A percentile compares a stretch with the other conserved stretches of the same genome.
phyloP scores from a whole-genome alignment of 2,888 invertebrate genomes.

The Andricus quercusramuli region DNA sequence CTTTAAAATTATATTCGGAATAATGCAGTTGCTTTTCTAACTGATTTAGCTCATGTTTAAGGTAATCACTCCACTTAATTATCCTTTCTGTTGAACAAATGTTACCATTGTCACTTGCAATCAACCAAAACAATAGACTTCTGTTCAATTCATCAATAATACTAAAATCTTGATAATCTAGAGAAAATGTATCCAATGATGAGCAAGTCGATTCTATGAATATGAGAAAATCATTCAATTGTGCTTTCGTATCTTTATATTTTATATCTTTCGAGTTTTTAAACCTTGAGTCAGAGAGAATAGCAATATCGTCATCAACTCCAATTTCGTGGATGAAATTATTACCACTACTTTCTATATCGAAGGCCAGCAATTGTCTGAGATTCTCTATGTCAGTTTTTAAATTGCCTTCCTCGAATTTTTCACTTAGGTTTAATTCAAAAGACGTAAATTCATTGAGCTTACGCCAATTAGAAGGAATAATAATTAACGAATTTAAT shows the following conservation, averaged over 20 bases:
- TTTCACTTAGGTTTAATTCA: constrained; percentile 58
- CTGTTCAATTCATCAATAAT: constrained; percentile 9
- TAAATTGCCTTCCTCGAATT: constrained; percentile 50
- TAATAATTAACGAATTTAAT: constrained; percentile 43
- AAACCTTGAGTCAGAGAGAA: too few species aligned
- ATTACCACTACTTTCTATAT: constrained; percentile 14
- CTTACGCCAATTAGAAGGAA: constrained; percentile 60
- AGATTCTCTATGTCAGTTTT: constrained; percentile 52
- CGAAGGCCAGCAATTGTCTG: constrained; percentile 55
- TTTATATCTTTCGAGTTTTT: neutral
- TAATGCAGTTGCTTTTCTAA: constrained; percentile 54
- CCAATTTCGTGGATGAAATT: neutral
- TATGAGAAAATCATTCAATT: neutral
- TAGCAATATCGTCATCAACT: too few species aligned
- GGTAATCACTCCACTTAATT: constrained; percentile 65
- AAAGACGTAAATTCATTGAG: constrained; percentile 61
- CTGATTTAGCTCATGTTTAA: constrained; percentile 66
- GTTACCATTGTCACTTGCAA: constrained; percentile 40
- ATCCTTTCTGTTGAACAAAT: constrained; percentile 55
- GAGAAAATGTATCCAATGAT: neutral
- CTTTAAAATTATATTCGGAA: constrained; percentile 46
- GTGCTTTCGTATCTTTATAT: neutral
- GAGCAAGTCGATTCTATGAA: neutral
- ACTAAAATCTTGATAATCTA: constrained; percentile 8
- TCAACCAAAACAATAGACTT: neutral